Evolutionary conservation across 2,888 invertebrate species (phyloP).

Genomic region (Dioctria linearis): DNA sequence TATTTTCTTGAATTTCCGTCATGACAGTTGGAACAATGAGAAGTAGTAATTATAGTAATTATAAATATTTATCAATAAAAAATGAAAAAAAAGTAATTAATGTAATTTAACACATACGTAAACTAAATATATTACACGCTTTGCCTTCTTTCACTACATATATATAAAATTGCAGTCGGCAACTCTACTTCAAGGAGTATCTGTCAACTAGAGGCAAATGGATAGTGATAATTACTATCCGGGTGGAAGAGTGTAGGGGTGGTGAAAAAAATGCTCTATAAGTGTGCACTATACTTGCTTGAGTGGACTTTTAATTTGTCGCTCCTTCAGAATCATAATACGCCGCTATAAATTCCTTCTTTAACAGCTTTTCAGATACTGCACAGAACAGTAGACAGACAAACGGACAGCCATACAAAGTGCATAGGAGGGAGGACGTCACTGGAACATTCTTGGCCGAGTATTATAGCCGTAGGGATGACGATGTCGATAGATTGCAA

Average conservation of each 20-base stretch:
- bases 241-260: not conserved
- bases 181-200: too few relatives aligned
- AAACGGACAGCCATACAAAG: constrained; percentile 38
- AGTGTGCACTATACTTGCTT: constrained; percentile 36
- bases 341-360: constrained; percentile 38
- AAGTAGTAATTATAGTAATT: too few relatives aligned
- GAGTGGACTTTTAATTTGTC: constrained; percentile 43
- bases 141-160: too few relatives aligned
- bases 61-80: too few relatives aligned
- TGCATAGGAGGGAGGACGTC: constrained; percentile 14
- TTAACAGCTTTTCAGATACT: constrained; percentile 35
- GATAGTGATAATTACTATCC: constrained; percentile 30
- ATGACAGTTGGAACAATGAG: too few relatives aligned
- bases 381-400: constrained; percentile 20
- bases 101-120: too few relatives aligned
- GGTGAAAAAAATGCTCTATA: constrained; percentile 14
- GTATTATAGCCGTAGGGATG: not conserved
- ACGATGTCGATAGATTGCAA: constrained; percentile 46
- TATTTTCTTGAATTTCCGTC: too few relatives aligned
- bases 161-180: too few relatives aligned
- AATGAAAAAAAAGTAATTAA: too few relatives aligned
- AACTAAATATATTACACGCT: too few relatives aligned
- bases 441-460: constrained; percentile 32
- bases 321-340: constrained; percentile 40
- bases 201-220: constrained; percentile 14